Conservation (phyloP, 2,888 invertebrate genomes). For the Cephalotes varians region DNA sequence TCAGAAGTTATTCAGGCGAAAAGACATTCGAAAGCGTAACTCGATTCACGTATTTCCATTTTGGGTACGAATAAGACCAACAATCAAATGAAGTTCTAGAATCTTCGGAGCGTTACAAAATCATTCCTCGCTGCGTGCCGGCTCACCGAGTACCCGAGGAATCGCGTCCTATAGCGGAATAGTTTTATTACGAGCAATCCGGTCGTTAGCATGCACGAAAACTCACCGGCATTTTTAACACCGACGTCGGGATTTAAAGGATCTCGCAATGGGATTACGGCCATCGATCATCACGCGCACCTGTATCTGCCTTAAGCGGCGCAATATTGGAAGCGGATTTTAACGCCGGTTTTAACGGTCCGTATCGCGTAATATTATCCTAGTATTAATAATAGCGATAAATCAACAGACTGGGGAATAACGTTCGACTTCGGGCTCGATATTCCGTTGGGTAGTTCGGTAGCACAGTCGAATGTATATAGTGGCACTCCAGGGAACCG, state of each 20-base stretch:
- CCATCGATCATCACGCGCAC: conserved; percentile 74
- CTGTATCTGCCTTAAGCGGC: conserved; percentile 75
- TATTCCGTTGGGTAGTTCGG: conserved; percentile 76
- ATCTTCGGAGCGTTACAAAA: conserved; percentile 44
- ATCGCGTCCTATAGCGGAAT: conserved; percentile 14
- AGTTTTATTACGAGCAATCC: conserved; percentile 63
- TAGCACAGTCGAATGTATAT: conserved; percentile 68
- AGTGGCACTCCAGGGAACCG: conserved; percentile 74
- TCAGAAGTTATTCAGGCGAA: conserved; percentile 50
- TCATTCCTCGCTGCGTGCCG: conserved; percentile 21
- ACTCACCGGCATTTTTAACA: conserved; percentile 56
- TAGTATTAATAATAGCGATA: conserved; percentile 80
- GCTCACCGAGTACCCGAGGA: not conserved
- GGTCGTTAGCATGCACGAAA: conserved; percentile 64
- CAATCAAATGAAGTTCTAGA: conserved; percentile 48
- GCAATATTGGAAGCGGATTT: conserved; percentile 76
- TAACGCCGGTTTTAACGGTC: conserved; percentile 75
- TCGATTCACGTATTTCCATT: conserved; percentile 53
- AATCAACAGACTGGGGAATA: conserved; percentile 77
- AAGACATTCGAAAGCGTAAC: conserved; percentile 51
- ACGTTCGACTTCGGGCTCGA: conserved; percentile 68
- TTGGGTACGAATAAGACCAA: conserved; percentile 50
- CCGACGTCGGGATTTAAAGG: conserved; percentile 71
- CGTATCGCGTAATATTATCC: conserved; percentile 79
- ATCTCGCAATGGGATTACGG: conserved; percentile 74